Evolutionary conservation across 1,140 invertebrate species (phyloP).

Genomic region (Heliothis subflexa): DNA sequence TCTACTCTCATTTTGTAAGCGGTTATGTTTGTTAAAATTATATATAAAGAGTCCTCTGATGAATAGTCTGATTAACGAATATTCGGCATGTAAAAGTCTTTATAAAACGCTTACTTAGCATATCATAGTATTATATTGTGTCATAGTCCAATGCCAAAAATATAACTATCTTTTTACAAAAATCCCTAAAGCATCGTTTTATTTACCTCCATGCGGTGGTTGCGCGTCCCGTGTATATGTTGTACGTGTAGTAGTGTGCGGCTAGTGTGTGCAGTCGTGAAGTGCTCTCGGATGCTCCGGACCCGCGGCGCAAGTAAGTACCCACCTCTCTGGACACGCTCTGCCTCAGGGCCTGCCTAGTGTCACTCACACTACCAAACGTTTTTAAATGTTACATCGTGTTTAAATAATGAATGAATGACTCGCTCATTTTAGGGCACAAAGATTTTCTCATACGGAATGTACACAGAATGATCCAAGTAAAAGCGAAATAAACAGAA

Average conservation of each 20-base stretch:
- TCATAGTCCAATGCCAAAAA: conserved; percentile 87
- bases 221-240: conserved; percentile 49
- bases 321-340: not conserved
- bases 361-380: too few species aligned
- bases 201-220: conserved; percentile 70
- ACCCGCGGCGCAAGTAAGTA: not conserved
- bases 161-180: conserved; percentile 87
- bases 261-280: conserved; percentile 28
- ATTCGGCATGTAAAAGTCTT: conserved; percentile 86
- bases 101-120: conserved; percentile 86
- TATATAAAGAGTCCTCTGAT: conserved; percentile 86
- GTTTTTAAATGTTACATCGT: too few species aligned
- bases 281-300: conserved; percentile 15
- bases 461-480: not conserved
- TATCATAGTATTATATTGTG: conserved; percentile 87
- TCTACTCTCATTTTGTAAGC: conserved; percentile 84
- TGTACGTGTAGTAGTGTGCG: conserved; percentile 43
- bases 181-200: conserved; percentile 83
- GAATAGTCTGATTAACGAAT: conserved; percentile 86
- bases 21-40: conserved; percentile 86
- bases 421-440: not conserved
- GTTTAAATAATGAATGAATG: not conserved
- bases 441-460: not conserved
- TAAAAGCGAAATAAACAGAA: conserved; percentile 6
- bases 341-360: not conserved